phyloP scores from a whole-genome alignment of 2,888 invertebrate genomes.

The Tenodera sinensis region DNA sequence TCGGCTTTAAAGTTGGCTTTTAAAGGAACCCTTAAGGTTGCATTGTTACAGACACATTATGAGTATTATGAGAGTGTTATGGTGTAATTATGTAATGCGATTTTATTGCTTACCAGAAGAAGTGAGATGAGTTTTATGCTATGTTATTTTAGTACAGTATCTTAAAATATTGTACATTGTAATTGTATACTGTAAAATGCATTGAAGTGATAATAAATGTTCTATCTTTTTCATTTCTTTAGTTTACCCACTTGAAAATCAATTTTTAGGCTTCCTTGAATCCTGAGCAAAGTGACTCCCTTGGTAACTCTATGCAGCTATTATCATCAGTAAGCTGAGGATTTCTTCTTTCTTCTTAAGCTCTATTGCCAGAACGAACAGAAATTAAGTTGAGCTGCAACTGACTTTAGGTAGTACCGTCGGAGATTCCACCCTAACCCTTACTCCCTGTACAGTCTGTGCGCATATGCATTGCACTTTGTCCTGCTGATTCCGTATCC shows the following conservation, averaged over 20 bases:
- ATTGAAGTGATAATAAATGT: constrained; percentile 21
- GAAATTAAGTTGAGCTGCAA: too few relatives aligned
- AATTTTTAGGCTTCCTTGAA: neutral
- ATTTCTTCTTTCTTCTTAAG: too few relatives aligned
- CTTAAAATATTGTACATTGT: neutral
- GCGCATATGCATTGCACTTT: too few relatives aligned
- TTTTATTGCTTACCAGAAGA: neutral
- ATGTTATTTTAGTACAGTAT: neutral
- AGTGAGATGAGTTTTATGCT: neutral
- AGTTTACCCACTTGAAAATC: neutral
- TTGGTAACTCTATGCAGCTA: too few relatives aligned
- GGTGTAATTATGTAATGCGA: neutral
- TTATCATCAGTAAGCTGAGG: too few relatives aligned
- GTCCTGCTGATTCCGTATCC: too few relatives aligned
- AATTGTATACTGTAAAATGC: neutral
- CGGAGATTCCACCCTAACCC: too few relatives aligned
- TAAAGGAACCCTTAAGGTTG: neutral
- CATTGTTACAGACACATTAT: neutral
- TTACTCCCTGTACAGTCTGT: too few relatives aligned
- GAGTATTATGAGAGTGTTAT: neutral
- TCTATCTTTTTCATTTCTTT: constrained; percentile 18
- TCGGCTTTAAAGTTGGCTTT: neutral
- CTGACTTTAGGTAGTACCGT: too few relatives aligned
- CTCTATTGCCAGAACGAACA: too few relatives aligned
- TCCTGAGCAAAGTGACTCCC: neutral